phyloP scores from a whole-genome alignment of 2,888 invertebrate species.

The Yponomeuta plumbellus region DNA sequence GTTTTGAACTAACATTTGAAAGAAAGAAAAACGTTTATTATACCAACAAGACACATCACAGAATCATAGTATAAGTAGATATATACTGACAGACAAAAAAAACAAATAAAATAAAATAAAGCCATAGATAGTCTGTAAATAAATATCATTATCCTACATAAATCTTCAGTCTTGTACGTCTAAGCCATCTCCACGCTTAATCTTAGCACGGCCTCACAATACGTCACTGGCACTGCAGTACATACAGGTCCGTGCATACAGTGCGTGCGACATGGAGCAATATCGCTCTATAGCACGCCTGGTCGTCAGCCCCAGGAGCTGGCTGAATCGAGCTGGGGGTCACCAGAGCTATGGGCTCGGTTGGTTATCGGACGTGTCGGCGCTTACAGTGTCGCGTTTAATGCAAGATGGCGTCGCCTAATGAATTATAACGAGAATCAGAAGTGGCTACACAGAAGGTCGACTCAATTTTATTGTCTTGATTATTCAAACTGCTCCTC shows the following conservation, averaged over 20 bases:
- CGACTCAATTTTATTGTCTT: not conserved
- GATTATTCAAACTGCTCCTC: too few species aligned
- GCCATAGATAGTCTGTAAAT: too few species aligned
- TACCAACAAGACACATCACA: too few species aligned
- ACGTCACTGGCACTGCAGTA: not conserved
- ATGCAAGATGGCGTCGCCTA: slow-evolving; percentile 44
- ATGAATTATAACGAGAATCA: slow-evolving; percentile 44
- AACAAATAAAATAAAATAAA: too few species aligned
- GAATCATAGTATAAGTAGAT: too few species aligned
- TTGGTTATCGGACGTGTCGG: slow-evolving; percentile 41
- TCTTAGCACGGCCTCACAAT: not conserved
- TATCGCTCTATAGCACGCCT: not conserved
- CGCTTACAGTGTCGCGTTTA: slow-evolving; percentile 54
- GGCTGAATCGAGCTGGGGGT: slow-evolving; percentile 19
- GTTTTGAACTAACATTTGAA: too few species aligned
- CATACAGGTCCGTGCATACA: not conserved
- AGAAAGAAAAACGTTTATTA: too few species aligned
- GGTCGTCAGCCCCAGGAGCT: not conserved
- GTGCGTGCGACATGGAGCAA: not conserved
- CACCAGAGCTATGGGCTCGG: not conserved
- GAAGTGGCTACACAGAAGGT: slow-evolving; percentile 26
- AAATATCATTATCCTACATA: too few species aligned
- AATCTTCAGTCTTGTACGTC: too few species aligned
- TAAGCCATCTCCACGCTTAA: not conserved
- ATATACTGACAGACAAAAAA: too few species aligned